Evolutionary conservation across 2,113 vertebrate genomes (phyloP).

Genomic region (Albula glossodonta): DNA sequence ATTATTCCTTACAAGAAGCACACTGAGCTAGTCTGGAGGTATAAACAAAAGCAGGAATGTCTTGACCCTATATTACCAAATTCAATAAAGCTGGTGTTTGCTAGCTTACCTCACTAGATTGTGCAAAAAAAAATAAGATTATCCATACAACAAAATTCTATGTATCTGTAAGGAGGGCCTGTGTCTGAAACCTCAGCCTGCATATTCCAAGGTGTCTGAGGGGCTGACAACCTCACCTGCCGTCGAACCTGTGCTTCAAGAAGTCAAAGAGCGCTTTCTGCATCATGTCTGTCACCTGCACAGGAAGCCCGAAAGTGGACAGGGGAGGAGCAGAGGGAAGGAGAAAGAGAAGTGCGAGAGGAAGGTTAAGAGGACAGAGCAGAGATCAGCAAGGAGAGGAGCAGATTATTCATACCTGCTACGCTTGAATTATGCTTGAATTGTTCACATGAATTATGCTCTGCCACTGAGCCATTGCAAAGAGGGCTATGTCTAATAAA

Average conservation of each 20-base stretch:
- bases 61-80: background rate
- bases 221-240: slow-evolving; percentile 82
- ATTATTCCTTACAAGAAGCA: background rate
- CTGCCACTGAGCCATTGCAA: background rate
- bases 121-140: background rate
- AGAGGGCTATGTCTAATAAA: background rate
- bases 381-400: slow-evolving; percentile 15
- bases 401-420: background rate
- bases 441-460: background rate
- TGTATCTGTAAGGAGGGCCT: background rate
- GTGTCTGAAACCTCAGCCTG: background rate
- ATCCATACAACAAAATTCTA: background rate
- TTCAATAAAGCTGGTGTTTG: background rate
- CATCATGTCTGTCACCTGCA: slow-evolving; percentile 99
- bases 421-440: background rate
- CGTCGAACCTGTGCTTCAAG: slow-evolving; percentile 99
- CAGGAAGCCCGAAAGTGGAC: slow-evolving; percentile 29
- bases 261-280: slow-evolving; percentile 99
- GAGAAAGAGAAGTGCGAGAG: background rate
- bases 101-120: background rate
- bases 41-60: background rate
- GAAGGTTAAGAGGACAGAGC: slow-evolving; percentile 23
- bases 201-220: background rate
- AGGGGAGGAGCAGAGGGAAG: background rate
- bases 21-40: background rate